Evolutionary conservation across 2,113 vertebrate genomes (phyloP), one percentile per base, ranked within the genome.

Genomic region (Lagenorhynchus albirostris): DNA sequence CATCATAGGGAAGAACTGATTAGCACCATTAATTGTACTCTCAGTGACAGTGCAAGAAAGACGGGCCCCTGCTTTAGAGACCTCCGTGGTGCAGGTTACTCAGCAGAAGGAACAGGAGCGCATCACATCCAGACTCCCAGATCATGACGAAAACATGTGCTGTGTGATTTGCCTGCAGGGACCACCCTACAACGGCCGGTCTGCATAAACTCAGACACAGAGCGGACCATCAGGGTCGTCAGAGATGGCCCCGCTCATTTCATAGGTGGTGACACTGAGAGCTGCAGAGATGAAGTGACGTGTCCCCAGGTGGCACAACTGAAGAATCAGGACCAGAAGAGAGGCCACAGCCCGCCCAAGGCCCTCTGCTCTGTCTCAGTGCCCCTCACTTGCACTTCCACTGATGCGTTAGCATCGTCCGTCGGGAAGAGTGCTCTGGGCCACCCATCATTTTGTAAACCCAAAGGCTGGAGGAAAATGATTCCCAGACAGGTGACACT

Each of bases 321-420:
- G 60, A 93, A 82, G 84, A 83, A 38, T 0, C 7, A 76, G 74
- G 60, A 47, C 26, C 60, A 47, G 79, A 77, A 29, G 17, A 21
- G 87, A 89, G 71, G 77, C 20, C 33, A 13, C 11, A 0, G 14
- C 8, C 92, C 0, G 0, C 41, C 47, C 12, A 13, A 18, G 44
- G 33, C 33, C 18, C 17, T 0, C 50, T 0, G 20, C 55, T 33
- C 63, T 31, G 58, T 70, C 67, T 25, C n/a, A 44, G 83, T 0
- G 1, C 9, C 53, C 18, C 9, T 20, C 2, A 4, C 2, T 0
- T 0, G 31, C 70, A 13, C 31, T 55, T 4, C 21, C 3, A 7
- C 20, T 1, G 4, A 3, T 0, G 0, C 23, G 41, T 41, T 1
- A 17, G 50, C 0, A 3, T 1, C 1, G 0, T 26, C 21, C 23